Evolutionary conservation across 1,140 invertebrate species (phyloP).

Genomic region (Drosophila kikkawai): DNA sequence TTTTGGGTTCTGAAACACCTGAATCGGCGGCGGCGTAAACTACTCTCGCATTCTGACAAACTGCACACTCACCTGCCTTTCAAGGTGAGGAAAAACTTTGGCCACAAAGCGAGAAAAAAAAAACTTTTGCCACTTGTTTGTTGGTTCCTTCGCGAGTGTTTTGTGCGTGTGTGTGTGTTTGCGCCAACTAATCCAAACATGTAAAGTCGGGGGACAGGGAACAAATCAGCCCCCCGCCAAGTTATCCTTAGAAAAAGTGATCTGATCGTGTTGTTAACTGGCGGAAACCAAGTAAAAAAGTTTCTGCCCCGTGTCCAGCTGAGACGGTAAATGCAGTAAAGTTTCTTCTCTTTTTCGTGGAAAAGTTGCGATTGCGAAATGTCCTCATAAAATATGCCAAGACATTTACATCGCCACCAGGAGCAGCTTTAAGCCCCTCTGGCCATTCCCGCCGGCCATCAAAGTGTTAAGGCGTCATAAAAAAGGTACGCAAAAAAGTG

Average conservation of each 20-base stretch:
- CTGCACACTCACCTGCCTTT: constrained; percentile 17
- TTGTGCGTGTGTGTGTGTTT: background rate
- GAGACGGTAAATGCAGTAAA: constrained; percentile 47
- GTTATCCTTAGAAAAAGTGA: constrained; percentile 14
- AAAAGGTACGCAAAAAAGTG: constrained; percentile 61
- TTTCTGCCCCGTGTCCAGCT: constrained; percentile 33
- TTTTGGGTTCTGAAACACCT: constrained; percentile 16
- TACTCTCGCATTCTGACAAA: constrained; percentile 17
- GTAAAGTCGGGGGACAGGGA: constrained; percentile 13
- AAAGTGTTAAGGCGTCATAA: constrained; percentile 71
- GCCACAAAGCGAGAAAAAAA: constrained; percentile 1
- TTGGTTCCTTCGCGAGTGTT: constrained; percentile 3
- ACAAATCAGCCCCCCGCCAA: constrained; percentile 9
- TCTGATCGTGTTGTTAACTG: constrained; percentile 28
- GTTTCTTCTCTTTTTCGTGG: constrained; percentile 23
- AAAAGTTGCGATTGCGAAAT: constrained; percentile 50
- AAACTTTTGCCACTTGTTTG: constrained; percentile 41
- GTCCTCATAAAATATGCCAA: constrained; percentile 74
- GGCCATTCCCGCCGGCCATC: constrained; percentile 31
- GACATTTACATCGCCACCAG: constrained; percentile 65
- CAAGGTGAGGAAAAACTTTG: constrained; percentile 11
- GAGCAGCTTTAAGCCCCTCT: constrained; percentile 30
- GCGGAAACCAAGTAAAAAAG: constrained; percentile 12
- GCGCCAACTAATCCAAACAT: constrained; percentile 32
- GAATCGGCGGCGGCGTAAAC: constrained; percentile 1